Evolutionary conservation across 2,888 invertebrate species (phyloP), one percentile per base, ranked within the genome.

Genomic region (Lasioglossum morio): DNA sequence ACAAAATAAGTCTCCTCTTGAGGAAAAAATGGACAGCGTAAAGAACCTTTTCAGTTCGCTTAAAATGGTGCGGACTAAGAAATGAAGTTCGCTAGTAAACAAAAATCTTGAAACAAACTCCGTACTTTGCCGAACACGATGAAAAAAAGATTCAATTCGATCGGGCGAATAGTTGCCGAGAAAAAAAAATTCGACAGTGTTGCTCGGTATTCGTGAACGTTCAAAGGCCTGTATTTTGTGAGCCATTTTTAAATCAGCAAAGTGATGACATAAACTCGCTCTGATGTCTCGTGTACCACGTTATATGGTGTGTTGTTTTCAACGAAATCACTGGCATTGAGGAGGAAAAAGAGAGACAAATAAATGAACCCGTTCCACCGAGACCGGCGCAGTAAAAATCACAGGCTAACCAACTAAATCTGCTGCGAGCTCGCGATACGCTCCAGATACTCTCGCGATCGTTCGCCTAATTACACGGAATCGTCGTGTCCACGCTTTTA

Each of bases 381-480:
- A 5, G 5, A 27, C 60, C 53, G 48, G 19, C 34, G 19, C 34
- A 34, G 5, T 30, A 66, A 66, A 34, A 30, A 66, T 66, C 66
- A 30, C 66, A 30, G 7, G 30, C 63, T 30, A 16, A 16, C 63
- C 63, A 63, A 63, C 63, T 30, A 63, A 63, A 63, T 66, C 66
- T 23, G 66, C 34, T 66, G 66, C 66, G 23, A 66, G 66, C 34
- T 66, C 34, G 66, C 66, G 34, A 66, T 66, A 34, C 66, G 34
- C 34, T 34, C 34, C 23, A 66, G 34, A 66, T 66, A 34, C 30
- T 66, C 69, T 23, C 37, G 4, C 69, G 69, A 37, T 69, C 34
- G 34, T 30, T 34, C 66, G 66, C 66, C 69, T 40, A 69, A 69
- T 69, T 69, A 40, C 69, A n/a, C 37, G n/a, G 34, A 69, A 69